These are phyloP conservation scores for Triops longicaudatus DNA, from an alignment of 1,140 invertebrate genomes.

Conservation along the genomic window DNA sequence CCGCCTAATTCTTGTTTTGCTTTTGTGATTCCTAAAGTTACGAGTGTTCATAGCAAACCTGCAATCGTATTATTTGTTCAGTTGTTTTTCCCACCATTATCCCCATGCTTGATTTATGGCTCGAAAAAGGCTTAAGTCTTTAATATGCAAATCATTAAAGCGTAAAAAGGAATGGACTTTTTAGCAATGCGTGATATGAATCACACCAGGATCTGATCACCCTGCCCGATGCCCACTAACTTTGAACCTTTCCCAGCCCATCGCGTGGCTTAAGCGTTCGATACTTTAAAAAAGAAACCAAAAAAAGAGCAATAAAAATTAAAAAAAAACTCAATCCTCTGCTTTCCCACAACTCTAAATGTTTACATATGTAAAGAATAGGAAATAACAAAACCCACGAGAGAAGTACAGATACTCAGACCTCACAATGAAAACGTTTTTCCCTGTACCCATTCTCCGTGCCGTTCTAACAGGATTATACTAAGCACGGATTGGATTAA, in stretches of 20 bases:
- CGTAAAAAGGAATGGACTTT: neutral
- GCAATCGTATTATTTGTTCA: constrained; percentile 1
- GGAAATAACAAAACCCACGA: neutral
- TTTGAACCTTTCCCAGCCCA: neutral
- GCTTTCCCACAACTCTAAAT: neutral
- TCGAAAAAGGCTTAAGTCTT: constrained; percentile 5
- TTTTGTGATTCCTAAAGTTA: neutral
- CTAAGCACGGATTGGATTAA: constrained; percentile 12
- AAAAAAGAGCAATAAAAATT: neutral
- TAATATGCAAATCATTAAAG: constrained; percentile 8
- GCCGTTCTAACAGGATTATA: constrained; percentile 15
- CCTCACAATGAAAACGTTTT: neutral
- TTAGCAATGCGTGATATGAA: constrained; percentile 12
- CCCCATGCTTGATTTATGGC: constrained; percentile 6
- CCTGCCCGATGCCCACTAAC: neutral
- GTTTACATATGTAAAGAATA: constrained; percentile 2
- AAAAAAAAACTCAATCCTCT: neutral
- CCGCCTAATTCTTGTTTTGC: neutral
- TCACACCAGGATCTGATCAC: constrained; percentile 11
- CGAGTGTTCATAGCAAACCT: neutral
- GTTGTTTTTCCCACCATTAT: constrained; percentile 15
- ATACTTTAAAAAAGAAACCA: neutral
- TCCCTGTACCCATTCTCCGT: neutral
- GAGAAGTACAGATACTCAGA: neutral
- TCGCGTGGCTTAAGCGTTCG: neutral